A percentile compares a stretch with the other conserved stretches of the same genome.
Conservation (phyloP, 1,140 invertebrate species). For the Ceratina japonica region DNA sequence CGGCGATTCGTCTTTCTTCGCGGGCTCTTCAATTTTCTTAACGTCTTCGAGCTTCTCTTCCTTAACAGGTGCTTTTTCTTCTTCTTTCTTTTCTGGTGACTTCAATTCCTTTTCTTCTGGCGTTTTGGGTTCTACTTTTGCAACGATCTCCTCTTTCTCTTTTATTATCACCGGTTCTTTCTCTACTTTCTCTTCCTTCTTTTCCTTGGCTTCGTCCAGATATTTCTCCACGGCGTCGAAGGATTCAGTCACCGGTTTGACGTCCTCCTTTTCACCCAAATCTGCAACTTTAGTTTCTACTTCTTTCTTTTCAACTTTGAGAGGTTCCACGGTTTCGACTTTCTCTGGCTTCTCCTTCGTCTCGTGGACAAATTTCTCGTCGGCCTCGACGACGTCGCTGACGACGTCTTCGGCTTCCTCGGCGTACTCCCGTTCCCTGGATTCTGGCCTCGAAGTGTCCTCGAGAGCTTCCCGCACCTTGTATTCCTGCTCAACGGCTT, state of each 20-base stretch:
- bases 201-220: slow-evolving; percentile 73
- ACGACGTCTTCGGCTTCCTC: slow-evolving; percentile 72
- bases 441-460: slow-evolving; percentile 39
- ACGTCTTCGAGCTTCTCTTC: not conserved
- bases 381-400: slow-evolving; percentile 70
- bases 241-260: slow-evolving; percentile 54
- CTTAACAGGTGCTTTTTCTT: not conserved
- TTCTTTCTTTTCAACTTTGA: slow-evolving; percentile 47
- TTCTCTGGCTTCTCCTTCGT: slow-evolving; percentile 55
- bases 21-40: not conserved
- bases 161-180: not conserved
- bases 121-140: not conserved
- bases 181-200: slow-evolving; percentile 46
- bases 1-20: not conserved
- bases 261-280: slow-evolving; percentile 49
- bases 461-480: slow-evolving; percentile 65
- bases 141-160: not conserved
- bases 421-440: slow-evolving; percentile 61
- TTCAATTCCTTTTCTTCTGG: not conserved
- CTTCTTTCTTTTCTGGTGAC: not conserved
- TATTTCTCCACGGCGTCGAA: slow-evolving; percentile 71
- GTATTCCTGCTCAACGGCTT: slow-evolving; percentile 75
- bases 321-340: too few species aligned
- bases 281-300: slow-evolving; percentile 43
- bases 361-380: slow-evolving; percentile 74